These are phyloP conservation scores for Propithecus perrieri DNA, from an alignment of 2,797 vertebrate species.

Conservation along the genomic window DNA sequence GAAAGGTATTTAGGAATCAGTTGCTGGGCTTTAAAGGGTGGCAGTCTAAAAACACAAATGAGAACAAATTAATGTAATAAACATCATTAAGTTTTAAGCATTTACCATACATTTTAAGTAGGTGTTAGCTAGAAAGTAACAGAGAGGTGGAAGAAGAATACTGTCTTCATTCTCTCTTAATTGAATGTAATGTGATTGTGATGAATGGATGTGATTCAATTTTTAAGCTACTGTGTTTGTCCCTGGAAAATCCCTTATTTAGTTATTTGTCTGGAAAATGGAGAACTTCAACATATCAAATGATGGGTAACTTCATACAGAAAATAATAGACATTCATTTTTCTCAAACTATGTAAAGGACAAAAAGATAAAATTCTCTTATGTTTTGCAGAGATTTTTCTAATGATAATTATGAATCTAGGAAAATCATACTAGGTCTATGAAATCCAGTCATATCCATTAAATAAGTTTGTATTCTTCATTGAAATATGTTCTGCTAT, in stretches of 20 bases:
- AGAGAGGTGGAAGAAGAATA: conserved; percentile 55
- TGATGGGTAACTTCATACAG: neutral
- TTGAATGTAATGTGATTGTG: neutral
- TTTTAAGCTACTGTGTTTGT: conserved; percentile 14
- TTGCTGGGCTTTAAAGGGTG: conserved; percentile 70
- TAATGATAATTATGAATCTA: neutral
- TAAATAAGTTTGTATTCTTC: neutral
- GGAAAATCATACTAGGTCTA: neutral
- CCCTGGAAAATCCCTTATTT: neutral
- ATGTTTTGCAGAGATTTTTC: neutral
- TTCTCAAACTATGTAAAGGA: neutral
- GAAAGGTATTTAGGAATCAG: conserved; percentile 66
- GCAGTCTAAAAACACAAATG: conserved; percentile 74
- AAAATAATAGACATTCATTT: neutral
- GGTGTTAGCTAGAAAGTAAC: conserved; percentile 71
- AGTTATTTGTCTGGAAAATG: neutral
- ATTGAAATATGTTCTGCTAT: neutral
- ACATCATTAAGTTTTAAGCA: conserved; percentile 75
- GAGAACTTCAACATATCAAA: neutral
- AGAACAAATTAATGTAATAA: conserved; percentile 75
- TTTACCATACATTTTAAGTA: conserved; percentile 72
- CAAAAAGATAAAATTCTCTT: neutral
- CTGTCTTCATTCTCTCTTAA: conserved; percentile 62
- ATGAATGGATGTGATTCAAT: conserved; percentile 49
- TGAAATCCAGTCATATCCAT: neutral